These are phyloP conservation scores for Chanos chanos DNA, from an alignment of 2,797 vertebrate species.

Conservation along the genomic window DNA sequence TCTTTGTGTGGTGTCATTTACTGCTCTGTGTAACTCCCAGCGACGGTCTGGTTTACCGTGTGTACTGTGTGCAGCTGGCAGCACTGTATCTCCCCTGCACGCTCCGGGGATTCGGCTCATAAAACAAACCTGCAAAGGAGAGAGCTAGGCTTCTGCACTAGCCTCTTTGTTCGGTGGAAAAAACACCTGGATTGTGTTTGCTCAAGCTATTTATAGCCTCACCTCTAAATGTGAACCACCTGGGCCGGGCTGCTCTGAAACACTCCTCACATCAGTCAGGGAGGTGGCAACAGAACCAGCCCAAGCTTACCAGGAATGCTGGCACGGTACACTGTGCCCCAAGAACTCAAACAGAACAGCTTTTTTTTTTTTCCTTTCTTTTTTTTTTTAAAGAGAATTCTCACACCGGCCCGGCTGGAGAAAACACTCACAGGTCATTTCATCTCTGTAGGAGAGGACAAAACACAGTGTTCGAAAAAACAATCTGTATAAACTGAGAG, in stretches of 20 bases:
- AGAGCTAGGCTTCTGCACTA: conserved; percentile 42
- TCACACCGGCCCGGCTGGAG: not conserved
- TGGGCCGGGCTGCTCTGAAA: conserved; percentile 48
- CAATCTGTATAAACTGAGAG: not conserved
- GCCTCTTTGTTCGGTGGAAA: conserved; percentile 48
- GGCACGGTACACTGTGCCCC: conserved; percentile 13
- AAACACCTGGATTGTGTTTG: conserved; percentile 68
- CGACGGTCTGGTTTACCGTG: conserved; percentile 30
- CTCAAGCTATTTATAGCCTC: conserved; percentile 61
- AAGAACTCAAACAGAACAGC: conserved; percentile 3
- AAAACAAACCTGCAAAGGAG: conserved; percentile 51
- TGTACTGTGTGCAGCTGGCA: conserved; percentile 41
- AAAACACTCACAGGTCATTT: conserved; percentile 4
- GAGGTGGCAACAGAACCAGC: conserved; percentile 26
- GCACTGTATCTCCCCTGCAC: conserved; percentile 40
- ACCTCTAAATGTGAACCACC: conserved; percentile 62
- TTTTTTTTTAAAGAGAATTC: no score
- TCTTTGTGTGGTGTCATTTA: conserved; percentile 34
- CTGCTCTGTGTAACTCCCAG: conserved; percentile 28
- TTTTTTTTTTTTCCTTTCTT: no score
- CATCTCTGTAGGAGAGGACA: not conserved
- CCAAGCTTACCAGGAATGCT: conserved; percentile 23
- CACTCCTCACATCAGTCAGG: conserved; percentile 38
- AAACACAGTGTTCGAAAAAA: not conserved
- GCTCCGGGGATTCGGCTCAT: conserved; percentile 50